Evolutionary conservation across 2,888 invertebrate species (phyloP).

Genomic region (Brenthis daphne): DNA sequence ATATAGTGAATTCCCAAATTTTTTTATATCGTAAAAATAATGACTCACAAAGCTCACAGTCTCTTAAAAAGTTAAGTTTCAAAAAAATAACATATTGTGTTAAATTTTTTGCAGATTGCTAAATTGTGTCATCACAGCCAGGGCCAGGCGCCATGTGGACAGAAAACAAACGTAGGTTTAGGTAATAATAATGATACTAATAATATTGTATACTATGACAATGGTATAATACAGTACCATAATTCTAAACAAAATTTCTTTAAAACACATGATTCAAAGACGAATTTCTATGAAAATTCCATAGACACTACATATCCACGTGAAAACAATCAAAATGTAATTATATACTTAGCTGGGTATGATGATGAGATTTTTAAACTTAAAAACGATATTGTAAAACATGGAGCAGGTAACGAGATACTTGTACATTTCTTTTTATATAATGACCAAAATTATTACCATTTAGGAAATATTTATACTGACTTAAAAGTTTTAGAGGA

Average conservation of each 20-base stretch:
- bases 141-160: too few species aligned
- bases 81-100: neutral
- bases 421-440: conserved; percentile 28
- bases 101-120: conserved; percentile 5
- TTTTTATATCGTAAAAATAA: too few species aligned
- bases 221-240: neutral
- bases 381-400: conserved; percentile 20
- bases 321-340: neutral
- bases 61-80: too few species aligned
- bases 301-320: neutral
- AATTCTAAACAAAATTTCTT: neutral
- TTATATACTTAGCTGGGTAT: conserved; percentile 27
- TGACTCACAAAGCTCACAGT: too few species aligned
- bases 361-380: conserved; percentile 31
- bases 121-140: neutral
- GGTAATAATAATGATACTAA: neutral
- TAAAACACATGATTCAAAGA: neutral
- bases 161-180: neutral
- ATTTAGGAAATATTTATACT: conserved; percentile 26
- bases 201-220: neutral
- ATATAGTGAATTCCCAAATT: too few species aligned
- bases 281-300: neutral
- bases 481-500: conserved; percentile 13
- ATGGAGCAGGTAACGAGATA: conserved; percentile 24
- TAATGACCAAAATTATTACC: conserved; percentile 9